These are phyloP conservation scores for Microplitis deprimator DNA, from an alignment of 2,888 invertebrate species.

Conservation along the genomic window DNA sequence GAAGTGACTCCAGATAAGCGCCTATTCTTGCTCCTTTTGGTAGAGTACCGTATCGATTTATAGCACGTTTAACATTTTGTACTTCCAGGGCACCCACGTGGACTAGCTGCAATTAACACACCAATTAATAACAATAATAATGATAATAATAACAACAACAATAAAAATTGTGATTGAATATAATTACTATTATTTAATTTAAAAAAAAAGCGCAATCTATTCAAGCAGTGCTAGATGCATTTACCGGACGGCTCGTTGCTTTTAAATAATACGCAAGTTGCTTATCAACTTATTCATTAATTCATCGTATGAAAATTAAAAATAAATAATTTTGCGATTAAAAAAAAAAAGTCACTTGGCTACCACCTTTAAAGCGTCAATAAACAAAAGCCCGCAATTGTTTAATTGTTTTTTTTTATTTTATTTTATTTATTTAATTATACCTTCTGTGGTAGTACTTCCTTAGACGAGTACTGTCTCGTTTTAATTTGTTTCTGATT, in stretches of 20 bases:
- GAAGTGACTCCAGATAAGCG: constrained; percentile 93
- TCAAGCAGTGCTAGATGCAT: constrained; percentile 68
- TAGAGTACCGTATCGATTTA: constrained; percentile 95
- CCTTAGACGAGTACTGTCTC: constrained; percentile 75
- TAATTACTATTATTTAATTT: constrained; percentile 11
- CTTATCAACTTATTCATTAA: constrained; percentile 24
- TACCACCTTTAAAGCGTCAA: constrained; percentile 18
- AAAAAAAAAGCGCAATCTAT: constrained; percentile 44
- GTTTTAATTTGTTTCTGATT: constrained; percentile 74
- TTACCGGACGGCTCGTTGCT: constrained; percentile 48
- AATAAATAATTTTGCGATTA: constrained; percentile 29
- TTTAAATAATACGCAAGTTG: constrained; percentile 26
- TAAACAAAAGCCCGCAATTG: constrained; percentile 33
- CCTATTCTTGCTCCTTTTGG: constrained; percentile 98
- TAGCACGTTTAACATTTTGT: constrained; percentile 94
- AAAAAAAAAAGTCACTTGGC: constrained; percentile 26
- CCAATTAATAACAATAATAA: not conserved
- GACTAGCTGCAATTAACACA: constrained; percentile 73
- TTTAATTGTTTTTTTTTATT: constrained; percentile 28
- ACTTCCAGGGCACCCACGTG: constrained; percentile 95
- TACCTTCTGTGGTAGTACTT: constrained; percentile 71
- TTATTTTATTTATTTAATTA: constrained; percentile 38
- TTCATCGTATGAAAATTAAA: constrained; percentile 20
- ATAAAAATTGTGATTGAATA: constrained; percentile 13
- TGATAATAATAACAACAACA: not conserved